Conservation (phyloP, 53 echinoderm and acorn worm genomes). For the Apostichopus leukothele region DNA sequence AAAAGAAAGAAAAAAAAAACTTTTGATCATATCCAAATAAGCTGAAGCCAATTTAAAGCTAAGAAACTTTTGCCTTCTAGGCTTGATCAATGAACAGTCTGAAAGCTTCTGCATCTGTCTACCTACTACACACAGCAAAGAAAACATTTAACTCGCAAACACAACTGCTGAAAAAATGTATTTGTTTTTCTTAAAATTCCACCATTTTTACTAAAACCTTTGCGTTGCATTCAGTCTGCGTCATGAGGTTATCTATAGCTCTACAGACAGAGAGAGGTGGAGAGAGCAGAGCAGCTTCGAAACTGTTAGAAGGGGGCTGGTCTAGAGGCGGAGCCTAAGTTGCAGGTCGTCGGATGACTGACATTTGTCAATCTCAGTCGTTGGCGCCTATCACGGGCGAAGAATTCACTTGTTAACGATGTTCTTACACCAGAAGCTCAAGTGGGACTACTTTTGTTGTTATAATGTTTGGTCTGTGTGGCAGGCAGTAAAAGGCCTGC, state of each 20-base stretch:
- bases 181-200: neutral
- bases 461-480: neutral
- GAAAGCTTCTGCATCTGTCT: constrained; percentile 1
- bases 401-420: constrained; percentile 28
- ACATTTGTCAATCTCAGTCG: constrained; percentile 24
- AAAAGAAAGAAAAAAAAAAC: constrained; percentile 9
- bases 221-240: neutral
- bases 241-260: no score
- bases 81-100: constrained; percentile 25
- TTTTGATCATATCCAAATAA: constrained; percentile 9
- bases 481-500: neutral
- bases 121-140: neutral
- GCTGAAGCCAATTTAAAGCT: constrained; percentile 33
- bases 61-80: constrained; percentile 33
- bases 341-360: neutral
- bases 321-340: constrained; percentile 17
- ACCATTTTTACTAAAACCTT: neutral
- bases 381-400: neutral
- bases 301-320: neutral
- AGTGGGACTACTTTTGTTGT: constrained; percentile 10
- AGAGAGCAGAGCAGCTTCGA: no score
- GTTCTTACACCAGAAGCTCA: constrained; percentile 6
- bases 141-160: constrained; percentile 18
- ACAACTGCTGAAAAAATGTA: neutral
- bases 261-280: no score